Evolutionary conservation across 2,888 invertebrate species (phyloP), one percentile per base, ranked within the genome.

Genomic region (Drosophila silvestris): DNA sequence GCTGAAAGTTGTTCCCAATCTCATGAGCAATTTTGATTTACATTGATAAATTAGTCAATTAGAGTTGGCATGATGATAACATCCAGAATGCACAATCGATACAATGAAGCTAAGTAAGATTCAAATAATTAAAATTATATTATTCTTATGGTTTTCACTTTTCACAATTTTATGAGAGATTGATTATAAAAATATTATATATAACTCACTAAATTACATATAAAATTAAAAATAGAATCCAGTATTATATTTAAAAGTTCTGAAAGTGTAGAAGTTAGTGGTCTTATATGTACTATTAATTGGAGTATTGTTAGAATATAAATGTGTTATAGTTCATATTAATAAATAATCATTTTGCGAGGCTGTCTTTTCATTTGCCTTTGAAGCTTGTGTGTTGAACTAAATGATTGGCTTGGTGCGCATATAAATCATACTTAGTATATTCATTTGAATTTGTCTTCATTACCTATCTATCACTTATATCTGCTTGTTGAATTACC

Each of bases 21-120:
- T 65, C 57, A 70, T 28, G 64, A 71, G 72, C 61, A 70, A 70
- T 75, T 80, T 74, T 68, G 71, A 74, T 75, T 81, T 60, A 74
- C 73, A 69, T 65, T 70, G 61, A 52, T 51, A n/a, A 19, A 32
- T 44, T 44, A 12, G 52, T 52, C 50, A 61, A 53, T 60, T 62
- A 41, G 71, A 41, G 72, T 63, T 63, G 66, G 2, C 37, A 32
- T n/a, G 4, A n/a, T 16, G 9, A 3, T 53, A 32, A 53, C 22
- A 35, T 50, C 1, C 14, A 14, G 22, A 53, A 35, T 7, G 14
- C 32, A 6, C 22, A 35, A 10, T 53, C 32, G 53, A 53, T 26
- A 53, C 3, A n/a, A 6, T 30, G 14, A 51, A 30, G 6, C 39
- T 14, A 22, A 44, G 3, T 22, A 12, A 6, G 3, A 6, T 22